Conservation (phyloP, 1,140 invertebrate genomes). For the Drosophila triauraria region DNA sequence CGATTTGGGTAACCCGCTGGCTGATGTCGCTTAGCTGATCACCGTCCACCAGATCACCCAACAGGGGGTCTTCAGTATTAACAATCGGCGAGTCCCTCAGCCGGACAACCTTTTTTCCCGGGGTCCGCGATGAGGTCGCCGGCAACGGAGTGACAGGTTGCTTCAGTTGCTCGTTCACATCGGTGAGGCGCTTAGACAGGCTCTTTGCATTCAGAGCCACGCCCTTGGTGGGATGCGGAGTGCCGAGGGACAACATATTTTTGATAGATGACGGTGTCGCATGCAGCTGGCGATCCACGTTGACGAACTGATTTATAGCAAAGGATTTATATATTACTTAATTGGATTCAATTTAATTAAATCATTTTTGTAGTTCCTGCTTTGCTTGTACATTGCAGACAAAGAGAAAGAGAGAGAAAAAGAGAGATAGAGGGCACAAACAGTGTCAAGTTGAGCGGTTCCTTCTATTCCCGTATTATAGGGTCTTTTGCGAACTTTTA, state of each 20-base stretch:
- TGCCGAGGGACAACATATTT: constrained; percentile 12
- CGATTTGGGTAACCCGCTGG: background rate
- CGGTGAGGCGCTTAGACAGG: constrained; percentile 1
- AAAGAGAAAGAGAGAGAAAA: too few species aligned
- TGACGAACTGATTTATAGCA: background rate
- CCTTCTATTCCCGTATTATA: too few species aligned
- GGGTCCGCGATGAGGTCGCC: too few species aligned
- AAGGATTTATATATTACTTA: background rate
- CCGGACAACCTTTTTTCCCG: background rate
- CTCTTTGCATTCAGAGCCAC: constrained; percentile 14
- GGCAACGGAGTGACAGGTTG: accelerated
- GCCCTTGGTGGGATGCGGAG: constrained; percentile 41
- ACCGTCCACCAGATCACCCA: background rate
- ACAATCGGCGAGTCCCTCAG: background rate
- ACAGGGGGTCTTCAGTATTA: background rate
- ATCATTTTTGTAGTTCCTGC: too few species aligned
- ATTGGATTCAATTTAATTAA: too few species aligned
- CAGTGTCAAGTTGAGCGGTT: too few species aligned
- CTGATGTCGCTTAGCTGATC: constrained; percentile 5
- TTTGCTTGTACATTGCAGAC: too few species aligned
- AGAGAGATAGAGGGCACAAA: too few species aligned
- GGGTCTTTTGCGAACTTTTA: too few species aligned
- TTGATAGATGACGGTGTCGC: background rate
- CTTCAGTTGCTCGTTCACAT: background rate
- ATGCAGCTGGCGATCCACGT: background rate